phyloP scores from a whole-genome alignment of 2,888 invertebrate genomes.

The Fissipunctia ypsillon region DNA sequence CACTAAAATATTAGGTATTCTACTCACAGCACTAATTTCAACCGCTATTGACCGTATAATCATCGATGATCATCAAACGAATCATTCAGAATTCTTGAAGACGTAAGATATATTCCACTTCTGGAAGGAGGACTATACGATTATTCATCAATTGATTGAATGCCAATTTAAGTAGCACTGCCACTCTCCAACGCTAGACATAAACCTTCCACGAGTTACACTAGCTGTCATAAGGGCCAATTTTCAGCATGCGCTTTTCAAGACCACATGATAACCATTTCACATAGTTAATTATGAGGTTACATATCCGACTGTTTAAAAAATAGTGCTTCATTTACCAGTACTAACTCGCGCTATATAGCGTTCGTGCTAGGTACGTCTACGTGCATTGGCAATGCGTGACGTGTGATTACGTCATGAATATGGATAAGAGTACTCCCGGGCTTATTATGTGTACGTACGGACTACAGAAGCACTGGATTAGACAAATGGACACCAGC shows the following conservation, averaged over 20 bases:
- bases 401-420: slow-evolving; percentile 52
- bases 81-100: not conserved
- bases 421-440: slow-evolving; percentile 49
- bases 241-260: too few species aligned
- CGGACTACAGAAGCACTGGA: slow-evolving; percentile 27
- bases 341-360: slow-evolving; percentile 20
- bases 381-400: slow-evolving; percentile 26
- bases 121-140: not conserved
- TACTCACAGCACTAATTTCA: too few species aligned
- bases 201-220: too few species aligned
- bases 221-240: too few species aligned
- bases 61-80: not conserved
- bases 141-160: not conserved
- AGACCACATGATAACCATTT: too few species aligned
- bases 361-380: not conserved
- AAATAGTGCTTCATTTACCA: not conserved
- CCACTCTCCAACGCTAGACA: too few species aligned
- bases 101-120: not conserved
- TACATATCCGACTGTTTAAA: too few species aligned
- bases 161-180: too few species aligned
- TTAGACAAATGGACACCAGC: slow-evolving; percentile 27
- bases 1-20: not conserved
- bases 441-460: slow-evolving; percentile 53
- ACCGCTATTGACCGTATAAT: not conserved
- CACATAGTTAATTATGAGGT: too few species aligned